Conservation (phyloP, 2,113 vertebrate species). For the Oryzias curvinotus region DNA sequence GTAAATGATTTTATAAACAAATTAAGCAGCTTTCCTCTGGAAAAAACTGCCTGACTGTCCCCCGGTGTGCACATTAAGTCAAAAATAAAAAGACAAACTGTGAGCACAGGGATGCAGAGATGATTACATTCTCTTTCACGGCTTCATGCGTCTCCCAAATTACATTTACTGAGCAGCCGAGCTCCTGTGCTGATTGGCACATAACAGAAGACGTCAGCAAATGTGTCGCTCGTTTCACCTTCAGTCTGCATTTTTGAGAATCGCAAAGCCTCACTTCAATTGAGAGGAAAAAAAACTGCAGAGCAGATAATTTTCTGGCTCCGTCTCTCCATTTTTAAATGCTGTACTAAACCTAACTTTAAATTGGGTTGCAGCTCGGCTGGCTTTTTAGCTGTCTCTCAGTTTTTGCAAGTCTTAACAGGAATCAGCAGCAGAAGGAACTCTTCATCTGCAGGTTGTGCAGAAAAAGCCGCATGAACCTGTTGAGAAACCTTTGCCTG, state of each 20-base stretch:
- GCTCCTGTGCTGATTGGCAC: slow-evolving; percentile 12
- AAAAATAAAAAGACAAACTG: not conserved
- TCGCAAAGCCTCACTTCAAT: not conserved
- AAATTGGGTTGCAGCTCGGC: no score
- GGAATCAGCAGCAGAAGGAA: no score
- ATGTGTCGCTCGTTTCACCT: slow-evolving; percentile 1
- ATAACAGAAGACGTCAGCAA: not conserved
- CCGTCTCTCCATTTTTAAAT: no score
- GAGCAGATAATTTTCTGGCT: no score
- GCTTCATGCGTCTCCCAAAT: slow-evolving; percentile 25
- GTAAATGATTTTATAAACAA: no score
- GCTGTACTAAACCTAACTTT: no score
- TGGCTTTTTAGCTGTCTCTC: no score
- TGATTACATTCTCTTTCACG: slow-evolving; percentile 34
- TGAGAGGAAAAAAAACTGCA: not conserved
- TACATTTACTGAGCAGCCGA: slow-evolving; percentile 1
- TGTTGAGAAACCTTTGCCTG: not conserved
- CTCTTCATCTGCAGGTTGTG: not conserved
- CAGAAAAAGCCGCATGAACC: not conserved
- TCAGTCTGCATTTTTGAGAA: not conserved
- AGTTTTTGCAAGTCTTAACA: no score
- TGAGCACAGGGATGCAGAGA: not conserved
- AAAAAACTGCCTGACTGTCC: not conserved
- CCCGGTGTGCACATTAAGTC: not conserved
- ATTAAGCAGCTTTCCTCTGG: not conserved